Percentiles rank a stretch among this genome's conserved stretches.
phyloP scores from a whole-genome alignment of 2,888 invertebrate genomes.

The Ormyrus nitidulus region DNA sequence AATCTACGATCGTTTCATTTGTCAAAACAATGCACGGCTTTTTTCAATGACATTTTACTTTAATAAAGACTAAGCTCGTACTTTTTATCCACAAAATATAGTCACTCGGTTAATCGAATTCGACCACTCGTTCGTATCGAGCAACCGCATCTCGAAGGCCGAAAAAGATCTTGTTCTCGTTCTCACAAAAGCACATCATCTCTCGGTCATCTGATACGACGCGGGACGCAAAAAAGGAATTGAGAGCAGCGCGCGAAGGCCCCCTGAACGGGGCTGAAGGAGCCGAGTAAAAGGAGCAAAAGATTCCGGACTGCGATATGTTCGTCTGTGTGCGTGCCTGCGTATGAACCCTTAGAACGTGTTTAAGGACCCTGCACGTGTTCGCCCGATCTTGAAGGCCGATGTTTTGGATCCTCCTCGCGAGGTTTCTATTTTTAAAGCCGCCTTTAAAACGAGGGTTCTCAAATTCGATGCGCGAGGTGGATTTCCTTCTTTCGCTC shows the following conservation, averaged over 20 bases:
- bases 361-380: slow-evolving; percentile 36
- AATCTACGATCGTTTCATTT: too few species aligned
- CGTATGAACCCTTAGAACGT: neutral
- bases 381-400: slow-evolving; percentile 39
- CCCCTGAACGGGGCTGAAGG: neutral
- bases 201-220: slow-evolving; percentile 35
- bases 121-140: slow-evolving; percentile 2
- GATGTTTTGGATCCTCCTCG: slow-evolving; percentile 37
- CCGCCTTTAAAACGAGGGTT: slow-evolving; percentile 35
- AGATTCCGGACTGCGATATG: slow-evolving; percentile 36
- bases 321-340: neutral
- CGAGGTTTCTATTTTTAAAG: slow-evolving; percentile 50
- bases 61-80: too few species aligned
- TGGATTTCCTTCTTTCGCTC: slow-evolving; percentile 4
- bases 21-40: too few species aligned
- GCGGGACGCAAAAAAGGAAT: too few species aligned
- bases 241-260: too few species aligned
- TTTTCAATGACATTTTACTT: too few species aligned
- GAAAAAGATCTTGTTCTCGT: slow-evolving; percentile 39
- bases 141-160: neutral
- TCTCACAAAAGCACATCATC: slow-evolving; percentile 37
- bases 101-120: slow-evolving; percentile 10
- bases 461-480: slow-evolving; percentile 16
- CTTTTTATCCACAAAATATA: too few species aligned
- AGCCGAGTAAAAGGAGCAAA: neutral